Evolutionary conservation across 1,140 invertebrate species (phyloP).

Genomic region (Meteorus sp.): DNA sequence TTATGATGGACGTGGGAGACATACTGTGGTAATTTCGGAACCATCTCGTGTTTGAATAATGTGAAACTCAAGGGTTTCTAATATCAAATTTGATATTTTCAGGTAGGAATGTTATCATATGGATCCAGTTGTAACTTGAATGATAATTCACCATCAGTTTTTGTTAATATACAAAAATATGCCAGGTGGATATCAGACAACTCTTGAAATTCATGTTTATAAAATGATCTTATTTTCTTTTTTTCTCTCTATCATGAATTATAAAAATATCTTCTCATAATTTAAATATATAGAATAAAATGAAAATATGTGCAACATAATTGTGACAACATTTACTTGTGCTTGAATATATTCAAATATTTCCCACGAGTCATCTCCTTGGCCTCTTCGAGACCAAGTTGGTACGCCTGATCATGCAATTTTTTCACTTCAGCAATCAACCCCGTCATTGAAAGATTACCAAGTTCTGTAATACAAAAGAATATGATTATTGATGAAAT

Average conservation of each 20-base stretch:
- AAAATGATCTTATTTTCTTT: background rate
- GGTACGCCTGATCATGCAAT: constrained; percentile 90
- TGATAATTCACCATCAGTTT: constrained; percentile 36
- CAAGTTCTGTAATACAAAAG: constrained; percentile 69
- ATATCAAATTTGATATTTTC: too few species aligned
- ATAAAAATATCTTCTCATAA: background rate
- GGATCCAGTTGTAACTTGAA: constrained; percentile 35
- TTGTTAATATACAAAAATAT: constrained; percentile 39
- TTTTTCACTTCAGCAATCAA: constrained; percentile 90
- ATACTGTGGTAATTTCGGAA: constrained; percentile 36
- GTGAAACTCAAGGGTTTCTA: too few species aligned
- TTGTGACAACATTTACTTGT: constrained; percentile 38
- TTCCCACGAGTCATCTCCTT: constrained; percentile 96
- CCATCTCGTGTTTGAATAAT: background rate
- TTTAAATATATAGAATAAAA: background rate
- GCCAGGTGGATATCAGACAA: constrained; percentile 40
- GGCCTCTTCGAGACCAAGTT: constrained; percentile 89
- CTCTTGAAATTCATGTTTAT: constrained; percentile 15
- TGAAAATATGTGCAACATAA: background rate
- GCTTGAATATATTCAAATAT: constrained; percentile 84
- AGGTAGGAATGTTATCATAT: constrained; percentile 44
- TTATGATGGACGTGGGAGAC: constrained; percentile 31
- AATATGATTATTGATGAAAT: too few species aligned
- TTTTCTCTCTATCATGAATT: constrained; percentile 1
- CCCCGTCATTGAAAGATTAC: constrained; percentile 74